Percentiles rank a stretch among this genome's conserved stretches.
phyloP scores from a whole-genome alignment of 2,113 vertebrate genomes.

The Indicator maculatus region DNA sequence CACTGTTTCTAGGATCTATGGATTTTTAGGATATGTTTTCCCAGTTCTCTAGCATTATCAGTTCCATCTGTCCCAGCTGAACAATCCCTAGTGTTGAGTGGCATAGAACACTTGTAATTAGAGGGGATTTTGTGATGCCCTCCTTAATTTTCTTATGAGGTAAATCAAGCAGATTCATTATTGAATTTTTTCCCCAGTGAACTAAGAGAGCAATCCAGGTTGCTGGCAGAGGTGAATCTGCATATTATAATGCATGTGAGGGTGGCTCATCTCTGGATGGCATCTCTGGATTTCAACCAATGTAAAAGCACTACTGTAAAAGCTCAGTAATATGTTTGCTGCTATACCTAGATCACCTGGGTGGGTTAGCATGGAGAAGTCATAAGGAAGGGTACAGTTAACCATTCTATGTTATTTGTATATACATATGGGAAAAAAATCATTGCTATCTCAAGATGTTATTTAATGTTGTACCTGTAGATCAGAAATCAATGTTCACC shows the following conservation, averaged over 20 bases:
- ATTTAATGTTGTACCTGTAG: background rate
- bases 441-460: background rate
- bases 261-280: background rate
- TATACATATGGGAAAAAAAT: background rate
- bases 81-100: background rate
- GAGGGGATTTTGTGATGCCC: background rate
- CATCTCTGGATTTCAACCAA: background rate
- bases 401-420: background rate
- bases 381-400: background rate
- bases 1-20: background rate
- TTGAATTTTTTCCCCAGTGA: background rate
- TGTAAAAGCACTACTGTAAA: background rate
- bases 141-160: background rate
- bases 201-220: background rate
- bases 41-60: background rate
- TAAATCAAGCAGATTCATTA: background rate
- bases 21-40: background rate
- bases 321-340: background rate
- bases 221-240: background rate
- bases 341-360: background rate
- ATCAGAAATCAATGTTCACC: background rate
- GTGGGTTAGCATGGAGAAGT: background rate
- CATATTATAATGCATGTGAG: background rate
- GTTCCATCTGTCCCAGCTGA: background rate
- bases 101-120: background rate